These are phyloP conservation scores for Sylvia borin DNA, from an alignment of 2,797 vertebrate species.

Conservation along the genomic window DNA sequence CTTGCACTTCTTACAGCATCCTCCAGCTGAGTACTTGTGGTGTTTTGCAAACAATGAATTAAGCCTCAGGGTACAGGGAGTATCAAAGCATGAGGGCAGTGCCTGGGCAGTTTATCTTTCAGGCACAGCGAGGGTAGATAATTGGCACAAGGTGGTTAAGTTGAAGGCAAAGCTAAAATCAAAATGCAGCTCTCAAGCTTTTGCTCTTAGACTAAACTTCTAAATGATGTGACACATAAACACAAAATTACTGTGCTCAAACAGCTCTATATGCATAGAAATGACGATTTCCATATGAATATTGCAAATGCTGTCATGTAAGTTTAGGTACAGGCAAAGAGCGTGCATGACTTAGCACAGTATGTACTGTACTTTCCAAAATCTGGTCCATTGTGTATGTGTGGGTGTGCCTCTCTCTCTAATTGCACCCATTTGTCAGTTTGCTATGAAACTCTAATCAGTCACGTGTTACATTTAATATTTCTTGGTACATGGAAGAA, in stretches of 20 bases:
- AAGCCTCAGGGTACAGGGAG: constrained; percentile 55
- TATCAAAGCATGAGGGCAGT: constrained; percentile 64
- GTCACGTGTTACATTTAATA: constrained; percentile 60
- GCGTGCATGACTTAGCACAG: constrained; percentile 63
- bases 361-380: constrained; percentile 69
- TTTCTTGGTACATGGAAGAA: constrained; percentile 49
- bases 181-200: constrained; percentile 23
- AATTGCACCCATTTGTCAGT: constrained; percentile 71
- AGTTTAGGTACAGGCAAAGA: constrained; percentile 68
- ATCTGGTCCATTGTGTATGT: constrained; percentile 70
- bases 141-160: constrained; percentile 55
- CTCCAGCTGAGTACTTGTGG: constrained; percentile 49
- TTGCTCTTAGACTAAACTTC: constrained; percentile 47
- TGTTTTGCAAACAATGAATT: constrained; percentile 68
- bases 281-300: constrained; percentile 68
- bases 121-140: constrained; percentile 45
- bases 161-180: constrained; percentile 32
- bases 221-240: constrained; percentile 54
- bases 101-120: constrained; percentile 55
- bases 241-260: constrained; percentile 50
- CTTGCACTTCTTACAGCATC: constrained; percentile 55
- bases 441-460: constrained; percentile 65
- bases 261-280: constrained; percentile 48
- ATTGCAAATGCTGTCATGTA: constrained; percentile 63
- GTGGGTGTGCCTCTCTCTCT: constrained; percentile 66